These are phyloP conservation scores for Strigamia transsilvanica DNA, from an alignment of 2,888 invertebrate species.

Conservation along the genomic window DNA sequence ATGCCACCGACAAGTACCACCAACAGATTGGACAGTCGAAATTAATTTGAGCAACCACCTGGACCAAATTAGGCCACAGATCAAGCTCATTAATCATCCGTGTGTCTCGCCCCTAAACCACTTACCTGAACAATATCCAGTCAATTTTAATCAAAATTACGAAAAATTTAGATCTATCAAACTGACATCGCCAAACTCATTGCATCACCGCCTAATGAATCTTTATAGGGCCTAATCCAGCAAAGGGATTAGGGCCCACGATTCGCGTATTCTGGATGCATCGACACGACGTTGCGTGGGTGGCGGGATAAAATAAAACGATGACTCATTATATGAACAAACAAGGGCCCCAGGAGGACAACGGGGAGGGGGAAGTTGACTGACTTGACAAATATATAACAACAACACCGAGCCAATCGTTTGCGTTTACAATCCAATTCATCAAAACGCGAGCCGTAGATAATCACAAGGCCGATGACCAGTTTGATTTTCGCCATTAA, in stretches of 20 bases:
- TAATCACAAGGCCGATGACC: constrained; percentile 20
- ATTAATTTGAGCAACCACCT: constrained; percentile 44
- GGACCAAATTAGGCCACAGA: constrained; percentile 45
- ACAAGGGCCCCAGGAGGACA: not conserved
- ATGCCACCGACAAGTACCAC: not conserved
- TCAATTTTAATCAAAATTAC: constrained; percentile 42
- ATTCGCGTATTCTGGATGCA: not conserved
- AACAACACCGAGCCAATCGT: not conserved
- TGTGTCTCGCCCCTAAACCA: not conserved
- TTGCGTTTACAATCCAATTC: too few species aligned
- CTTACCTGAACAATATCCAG: constrained; percentile 26
- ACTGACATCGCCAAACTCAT: not conserved
- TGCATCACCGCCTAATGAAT: not conserved
- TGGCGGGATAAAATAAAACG: not conserved
- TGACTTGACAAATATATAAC: not conserved
- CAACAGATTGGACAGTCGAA: constrained; percentile 36
- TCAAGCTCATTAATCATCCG: not conserved
- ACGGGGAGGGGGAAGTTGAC: not conserved
- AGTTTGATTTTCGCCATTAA: constrained; percentile 40
- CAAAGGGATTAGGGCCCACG: not conserved
- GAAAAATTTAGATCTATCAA: not conserved
- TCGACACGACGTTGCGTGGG: not conserved
- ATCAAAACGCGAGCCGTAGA: not conserved
- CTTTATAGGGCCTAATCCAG: constrained; percentile 4
- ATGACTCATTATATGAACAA: constrained; percentile 14